A percentile compares a stretch with the other conserved stretches of the same genome.
Evolutionary conservation across 1,140 invertebrate genomes (phyloP).

Genomic region (Pseudoatta argentina): DNA sequence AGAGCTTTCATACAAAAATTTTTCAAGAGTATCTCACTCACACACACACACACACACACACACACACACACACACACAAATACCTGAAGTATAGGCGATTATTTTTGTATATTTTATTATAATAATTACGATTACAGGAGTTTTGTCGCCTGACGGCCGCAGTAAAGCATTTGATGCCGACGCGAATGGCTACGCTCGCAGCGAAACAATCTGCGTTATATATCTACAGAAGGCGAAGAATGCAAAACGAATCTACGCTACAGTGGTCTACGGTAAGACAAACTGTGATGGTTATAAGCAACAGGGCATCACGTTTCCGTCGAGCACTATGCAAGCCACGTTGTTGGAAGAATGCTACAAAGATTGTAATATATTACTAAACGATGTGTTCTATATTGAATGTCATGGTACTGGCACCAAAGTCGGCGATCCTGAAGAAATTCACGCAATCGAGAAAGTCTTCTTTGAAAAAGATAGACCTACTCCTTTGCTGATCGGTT

Average conservation of each 20-base stretch:
- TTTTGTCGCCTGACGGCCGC: constrained; percentile 93
- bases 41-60: too few species aligned
- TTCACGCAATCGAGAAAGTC: constrained; percentile 93
- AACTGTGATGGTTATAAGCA: constrained; percentile 95
- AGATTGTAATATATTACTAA: constrained; percentile 93
- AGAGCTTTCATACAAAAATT: too few species aligned
- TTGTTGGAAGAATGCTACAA: constrained; percentile 94
- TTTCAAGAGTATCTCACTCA: too few species aligned
- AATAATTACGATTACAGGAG: constrained; percentile 86
- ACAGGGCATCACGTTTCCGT: constrained; percentile 96
- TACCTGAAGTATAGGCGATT: not conserved
- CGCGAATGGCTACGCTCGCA: constrained; percentile 92
- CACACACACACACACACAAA: not conserved
- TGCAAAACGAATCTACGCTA: constrained; percentile 92
- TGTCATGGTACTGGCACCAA: constrained; percentile 95
- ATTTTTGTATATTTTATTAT: not conserved
- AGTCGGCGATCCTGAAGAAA: constrained; percentile 95
- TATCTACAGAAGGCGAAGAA: constrained; percentile 93
- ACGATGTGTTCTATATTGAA: constrained; percentile 93
- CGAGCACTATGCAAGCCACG: constrained; percentile 92
- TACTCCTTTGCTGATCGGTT: constrained; percentile 93
- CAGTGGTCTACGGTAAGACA: constrained; percentile 89
- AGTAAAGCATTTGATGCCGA: constrained; percentile 96
- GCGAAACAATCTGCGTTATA: constrained; percentile 92
- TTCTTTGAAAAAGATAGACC: constrained; percentile 90